Percentiles rank a stretch among this genome's conserved stretches.
Evolutionary conservation across 2,888 invertebrate species (phyloP).

Genomic region (Leptopilina syphax): DNA sequence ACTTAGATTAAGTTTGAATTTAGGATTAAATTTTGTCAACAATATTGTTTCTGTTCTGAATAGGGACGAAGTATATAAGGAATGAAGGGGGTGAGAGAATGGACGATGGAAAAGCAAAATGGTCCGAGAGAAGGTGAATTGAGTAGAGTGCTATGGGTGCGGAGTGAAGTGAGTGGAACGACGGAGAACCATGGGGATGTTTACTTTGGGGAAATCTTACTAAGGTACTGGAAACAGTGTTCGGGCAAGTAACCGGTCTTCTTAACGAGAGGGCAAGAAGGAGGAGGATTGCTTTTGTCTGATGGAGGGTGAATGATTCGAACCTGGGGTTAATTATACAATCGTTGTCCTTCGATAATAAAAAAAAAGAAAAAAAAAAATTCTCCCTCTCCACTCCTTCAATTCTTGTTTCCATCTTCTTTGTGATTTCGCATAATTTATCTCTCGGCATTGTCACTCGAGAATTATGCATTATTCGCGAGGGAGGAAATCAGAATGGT

Average conservation of each 20-base stretch:
- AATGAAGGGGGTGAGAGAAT: slow-evolving; percentile 39
- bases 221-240: slow-evolving; percentile 62
- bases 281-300: slow-evolving; percentile 50
- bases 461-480: slow-evolving; percentile 72
- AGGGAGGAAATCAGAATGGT: slow-evolving; percentile 57
- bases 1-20: no score
- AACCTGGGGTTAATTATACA: slow-evolving; percentile 72
- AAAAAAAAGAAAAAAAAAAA: slow-evolving; percentile 54
- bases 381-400: slow-evolving; percentile 49
- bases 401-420: slow-evolving; percentile 60
- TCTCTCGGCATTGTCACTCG: slow-evolving; percentile 73
- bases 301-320: slow-evolving; percentile 48
- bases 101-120: slow-evolving; percentile 42
- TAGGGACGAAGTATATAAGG: slow-evolving; percentile 44
- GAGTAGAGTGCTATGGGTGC: slow-evolving; percentile 53
- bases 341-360: slow-evolving; percentile 74
- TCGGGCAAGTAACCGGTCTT: slow-evolving; percentile 53
- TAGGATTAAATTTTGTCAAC: no score
- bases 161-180: slow-evolving; percentile 54
- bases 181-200: slow-evolving; percentile 60
- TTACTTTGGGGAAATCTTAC: slow-evolving; percentile 75
- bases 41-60: no score
- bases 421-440: slow-evolving; percentile 77
- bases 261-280: slow-evolving; percentile 45
- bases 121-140: slow-evolving; percentile 54